Evolutionary conservation across 2,113 vertebrate genomes (phyloP), one percentile per base, ranked within the genome.

Genomic region (Etheostoma cragini): DNA sequence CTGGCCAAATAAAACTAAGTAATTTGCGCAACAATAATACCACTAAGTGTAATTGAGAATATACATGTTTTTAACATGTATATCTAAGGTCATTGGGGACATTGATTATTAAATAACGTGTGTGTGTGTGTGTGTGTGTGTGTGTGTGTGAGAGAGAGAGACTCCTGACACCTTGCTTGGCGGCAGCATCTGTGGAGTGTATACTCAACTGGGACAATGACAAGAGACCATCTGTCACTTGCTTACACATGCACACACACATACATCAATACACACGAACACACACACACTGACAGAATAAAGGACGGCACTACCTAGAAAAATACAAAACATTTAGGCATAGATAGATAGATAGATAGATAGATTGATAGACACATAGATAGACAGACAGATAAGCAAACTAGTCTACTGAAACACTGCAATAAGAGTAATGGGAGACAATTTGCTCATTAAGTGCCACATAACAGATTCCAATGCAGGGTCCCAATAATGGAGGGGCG

Each of bases 181-280:
- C 50, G n/a, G 68, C 69, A 82, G 84, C 90, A 89, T 90, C 89
- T 88, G 88, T 82, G 81, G 83, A 73, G 52, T 70, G 50, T 49
- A 78, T 66, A 72, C 52, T 88, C 87, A 76, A 65, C 52, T 74
- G 86, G 82, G 90, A 91, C 33, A 47, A 65, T 84, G 84, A 89
- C 87, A 82, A 87, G 80, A 79, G 84, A 84, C 85, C 88, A 89
- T 93, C 90, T 88, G 84, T 78, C 84, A 33, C 71, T 73, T 13
- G 6, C 61, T 60, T 14, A 14, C 74, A 69, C 71, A 81, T 52
- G 65, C 22, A 60, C 78, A 56, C 16, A 63, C 53, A 49, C 30
- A 61, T 47, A 81, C 19, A 68, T 15, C 50, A 53, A 68, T n/a
- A 22, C 57, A 60, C 53, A 21, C 30, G 53, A 49, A 68, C 19